phyloP scores from a whole-genome alignment of 2,797 vertebrate species.

The Liasis olivaceus region DNA sequence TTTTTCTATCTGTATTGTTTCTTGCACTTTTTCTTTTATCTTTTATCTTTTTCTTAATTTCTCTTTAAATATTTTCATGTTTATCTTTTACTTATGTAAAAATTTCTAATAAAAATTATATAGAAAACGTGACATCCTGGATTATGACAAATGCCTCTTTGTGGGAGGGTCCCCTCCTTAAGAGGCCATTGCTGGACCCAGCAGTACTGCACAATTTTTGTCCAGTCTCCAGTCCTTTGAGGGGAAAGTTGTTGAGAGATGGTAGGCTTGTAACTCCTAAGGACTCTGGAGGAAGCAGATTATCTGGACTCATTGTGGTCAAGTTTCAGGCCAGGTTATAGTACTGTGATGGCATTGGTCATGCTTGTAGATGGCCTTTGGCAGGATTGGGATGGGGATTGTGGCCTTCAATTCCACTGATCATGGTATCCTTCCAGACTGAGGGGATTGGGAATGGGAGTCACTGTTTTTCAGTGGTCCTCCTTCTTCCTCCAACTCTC shows the following conservation, averaged over 20 bases:
- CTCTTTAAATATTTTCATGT: no score
- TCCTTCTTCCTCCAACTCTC: not conserved
- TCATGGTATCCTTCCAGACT: not conserved
- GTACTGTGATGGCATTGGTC: not conserved
- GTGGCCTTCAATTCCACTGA: not conserved
- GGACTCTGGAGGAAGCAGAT: not conserved
- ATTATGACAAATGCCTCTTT: not conserved
- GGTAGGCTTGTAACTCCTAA: not conserved
- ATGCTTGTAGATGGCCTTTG: not conserved
- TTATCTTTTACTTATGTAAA: no score
- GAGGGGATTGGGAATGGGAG: not conserved
- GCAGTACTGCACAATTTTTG: not conserved
- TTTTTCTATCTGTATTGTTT: no score
- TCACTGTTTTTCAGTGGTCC: not conserved
- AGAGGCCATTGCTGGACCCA: not conserved
- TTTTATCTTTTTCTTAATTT: no score
- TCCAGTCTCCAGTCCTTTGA: not conserved
- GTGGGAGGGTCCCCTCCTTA: not conserved
- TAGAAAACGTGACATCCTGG: no score
- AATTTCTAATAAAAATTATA: no score
- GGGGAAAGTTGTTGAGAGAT: not conserved
- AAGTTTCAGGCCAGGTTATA: not conserved
- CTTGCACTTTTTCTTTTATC: no score
- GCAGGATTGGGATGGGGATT: not conserved
- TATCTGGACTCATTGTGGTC: not conserved